A percentile compares a stretch with the other conserved stretches of the same genome.
These are phyloP conservation scores for Machimus atricapillus DNA, from an alignment of 2,888 invertebrate species.

Conservation along the genomic window DNA sequence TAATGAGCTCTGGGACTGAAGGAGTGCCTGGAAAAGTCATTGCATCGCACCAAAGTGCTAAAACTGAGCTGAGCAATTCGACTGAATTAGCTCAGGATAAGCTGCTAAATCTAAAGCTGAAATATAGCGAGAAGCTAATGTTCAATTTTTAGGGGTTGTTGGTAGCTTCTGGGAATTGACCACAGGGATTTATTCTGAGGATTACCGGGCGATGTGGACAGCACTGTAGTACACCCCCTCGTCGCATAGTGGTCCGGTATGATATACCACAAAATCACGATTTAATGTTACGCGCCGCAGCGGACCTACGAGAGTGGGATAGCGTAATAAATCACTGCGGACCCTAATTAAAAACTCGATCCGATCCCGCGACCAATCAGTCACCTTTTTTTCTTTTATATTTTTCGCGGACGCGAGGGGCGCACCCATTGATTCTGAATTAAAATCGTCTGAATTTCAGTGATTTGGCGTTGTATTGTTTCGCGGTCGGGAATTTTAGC, in stretches of 20 bases:
- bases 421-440: background rate
- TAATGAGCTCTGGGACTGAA: background rate
- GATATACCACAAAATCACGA: background rate
- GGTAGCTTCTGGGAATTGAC: background rate
- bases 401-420: no score
- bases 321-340: background rate
- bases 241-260: background rate
- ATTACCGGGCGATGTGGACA: background rate
- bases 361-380: background rate
- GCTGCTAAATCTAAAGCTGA: background rate
- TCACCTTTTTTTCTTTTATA: background rate
- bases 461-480: constrained; percentile 22
- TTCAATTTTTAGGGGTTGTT: background rate
- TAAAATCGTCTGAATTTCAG: background rate
- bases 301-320: background rate
- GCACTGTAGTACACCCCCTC: background rate
- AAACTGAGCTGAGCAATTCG: background rate
- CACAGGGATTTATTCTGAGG: background rate
- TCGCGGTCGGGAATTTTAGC: constrained; percentile 10
- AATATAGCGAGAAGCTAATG: background rate
- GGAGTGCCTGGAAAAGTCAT: background rate
- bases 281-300: background rate
- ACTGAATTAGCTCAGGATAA: background rate
- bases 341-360: background rate
- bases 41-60: background rate